phyloP scores from a whole-genome alignment of 2,888 invertebrate genomes.

The Silvanus unidentatus region DNA sequence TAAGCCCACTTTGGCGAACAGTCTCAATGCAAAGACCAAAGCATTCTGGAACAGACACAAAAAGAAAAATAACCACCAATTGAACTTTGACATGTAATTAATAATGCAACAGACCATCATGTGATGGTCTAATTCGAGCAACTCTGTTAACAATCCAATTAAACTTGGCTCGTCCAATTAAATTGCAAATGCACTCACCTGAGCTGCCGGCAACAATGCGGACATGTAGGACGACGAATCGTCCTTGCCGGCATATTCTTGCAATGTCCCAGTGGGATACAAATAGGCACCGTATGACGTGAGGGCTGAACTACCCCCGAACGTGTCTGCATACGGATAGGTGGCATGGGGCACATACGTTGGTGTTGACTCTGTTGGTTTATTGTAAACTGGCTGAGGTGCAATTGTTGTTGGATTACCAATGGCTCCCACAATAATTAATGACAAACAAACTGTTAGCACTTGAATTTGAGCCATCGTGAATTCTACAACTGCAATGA shows the following conservation, averaged over 20 bases:
- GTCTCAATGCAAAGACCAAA: constrained; percentile 29
- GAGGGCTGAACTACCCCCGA: constrained; percentile 17
- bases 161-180: neutral
- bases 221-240: constrained; percentile 12
- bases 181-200: constrained; percentile 13
- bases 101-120: neutral
- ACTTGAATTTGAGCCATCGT: too few species aligned
- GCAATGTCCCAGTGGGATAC: constrained; percentile 34
- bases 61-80: constrained; percentile 1
- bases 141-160: constrained; percentile 1
- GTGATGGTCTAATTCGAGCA: neutral
- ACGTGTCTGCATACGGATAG: constrained; percentile 29
- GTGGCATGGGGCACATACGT: constrained; percentile 28
- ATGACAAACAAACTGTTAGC: too few species aligned
- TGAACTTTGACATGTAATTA: neutral
- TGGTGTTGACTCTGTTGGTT: constrained; percentile 18
- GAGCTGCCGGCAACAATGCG: constrained; percentile 16
- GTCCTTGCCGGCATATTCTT: constrained; percentile 11
- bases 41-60: constrained; percentile 31
- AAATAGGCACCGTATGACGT: constrained; percentile 45
- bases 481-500: too few species aligned
- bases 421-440: too few species aligned
- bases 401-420: neutral
- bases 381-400: constrained; percentile 19
- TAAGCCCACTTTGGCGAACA: constrained; percentile 45